phyloP scores from a whole-genome alignment of 1,140 invertebrate species.

The Plutomurus gul region DNA sequence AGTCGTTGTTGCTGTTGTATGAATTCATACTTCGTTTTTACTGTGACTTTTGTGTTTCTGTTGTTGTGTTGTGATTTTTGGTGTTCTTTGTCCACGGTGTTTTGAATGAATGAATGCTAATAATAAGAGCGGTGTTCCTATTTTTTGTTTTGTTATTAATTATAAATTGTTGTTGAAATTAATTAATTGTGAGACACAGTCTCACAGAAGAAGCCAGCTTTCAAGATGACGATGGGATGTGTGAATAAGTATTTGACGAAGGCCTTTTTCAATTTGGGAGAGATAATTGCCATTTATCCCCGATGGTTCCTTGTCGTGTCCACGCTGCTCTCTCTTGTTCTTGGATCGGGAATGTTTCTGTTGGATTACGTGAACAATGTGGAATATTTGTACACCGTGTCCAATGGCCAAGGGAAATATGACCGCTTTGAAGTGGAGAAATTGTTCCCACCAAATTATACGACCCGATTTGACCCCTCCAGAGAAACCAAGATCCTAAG shows the following conservation, averaged over 20 bases:
- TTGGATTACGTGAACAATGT: constrained; percentile 88
- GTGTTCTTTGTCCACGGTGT: too few species aligned
- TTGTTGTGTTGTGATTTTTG: too few species aligned
- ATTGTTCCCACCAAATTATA: constrained; percentile 85
- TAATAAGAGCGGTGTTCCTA: too few species aligned
- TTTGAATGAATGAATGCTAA: too few species aligned
- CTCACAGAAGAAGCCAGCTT: too few species aligned
- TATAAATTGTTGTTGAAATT: too few species aligned
- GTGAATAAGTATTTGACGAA: constrained; percentile 17
- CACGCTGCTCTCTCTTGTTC: neutral
- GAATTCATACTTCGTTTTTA: too few species aligned
- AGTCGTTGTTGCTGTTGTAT: too few species aligned
- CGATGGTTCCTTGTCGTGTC: neutral
- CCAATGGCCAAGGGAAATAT: constrained; percentile 70
- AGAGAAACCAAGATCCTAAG: constrained; percentile 84
- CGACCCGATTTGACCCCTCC: constrained; percentile 76
- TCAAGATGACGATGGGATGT: constrained; percentile 16
- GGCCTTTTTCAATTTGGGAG: constrained; percentile 1
- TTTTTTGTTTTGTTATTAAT: too few species aligned
- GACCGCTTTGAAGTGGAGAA: constrained; percentile 81
- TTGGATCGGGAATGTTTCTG: constrained; percentile 75
- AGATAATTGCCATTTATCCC: neutral
- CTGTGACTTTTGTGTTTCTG: too few species aligned
- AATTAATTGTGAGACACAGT: too few species aligned
- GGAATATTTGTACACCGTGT: constrained; percentile 85